Conservation (phyloP, 2,113 vertebrate genomes). For the Ellobius talpinus region DNA sequence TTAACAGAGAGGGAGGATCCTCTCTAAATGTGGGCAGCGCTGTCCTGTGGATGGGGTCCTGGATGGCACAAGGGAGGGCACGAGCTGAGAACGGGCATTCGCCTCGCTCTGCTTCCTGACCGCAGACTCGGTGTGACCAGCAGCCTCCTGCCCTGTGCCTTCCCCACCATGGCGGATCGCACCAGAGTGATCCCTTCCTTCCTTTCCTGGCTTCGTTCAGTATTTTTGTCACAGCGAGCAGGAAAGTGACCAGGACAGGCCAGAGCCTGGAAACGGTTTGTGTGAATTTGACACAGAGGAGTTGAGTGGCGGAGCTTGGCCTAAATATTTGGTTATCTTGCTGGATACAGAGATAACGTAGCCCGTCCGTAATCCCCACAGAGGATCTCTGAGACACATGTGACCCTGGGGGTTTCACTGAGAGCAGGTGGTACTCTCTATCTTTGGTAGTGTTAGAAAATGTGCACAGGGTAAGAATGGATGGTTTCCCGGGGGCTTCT, state of each 20-base stretch:
- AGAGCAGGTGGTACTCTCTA: background rate
- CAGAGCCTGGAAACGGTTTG: background rate
- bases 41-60: background rate
- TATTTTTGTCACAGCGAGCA: background rate
- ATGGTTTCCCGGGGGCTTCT: background rate
- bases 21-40: background rate
- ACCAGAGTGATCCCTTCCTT: no score
- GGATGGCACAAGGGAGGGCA: background rate
- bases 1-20: background rate
- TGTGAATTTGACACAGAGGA: background rate
- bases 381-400: background rate
- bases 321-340: background rate
- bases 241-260: background rate
- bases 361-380: background rate
- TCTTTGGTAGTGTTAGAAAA: background rate
- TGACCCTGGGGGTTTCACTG: background rate
- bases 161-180: background rate
- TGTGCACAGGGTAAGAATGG: accelerated
- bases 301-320: background rate
- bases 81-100: no score
- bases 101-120: background rate
- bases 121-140: background rate
- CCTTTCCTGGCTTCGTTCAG: background rate
- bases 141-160: no score
- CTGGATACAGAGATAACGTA: background rate